Evolutionary conservation across 2,888 invertebrate genomes (phyloP).

Genomic region (Bembecia ichneumoniformis): DNA sequence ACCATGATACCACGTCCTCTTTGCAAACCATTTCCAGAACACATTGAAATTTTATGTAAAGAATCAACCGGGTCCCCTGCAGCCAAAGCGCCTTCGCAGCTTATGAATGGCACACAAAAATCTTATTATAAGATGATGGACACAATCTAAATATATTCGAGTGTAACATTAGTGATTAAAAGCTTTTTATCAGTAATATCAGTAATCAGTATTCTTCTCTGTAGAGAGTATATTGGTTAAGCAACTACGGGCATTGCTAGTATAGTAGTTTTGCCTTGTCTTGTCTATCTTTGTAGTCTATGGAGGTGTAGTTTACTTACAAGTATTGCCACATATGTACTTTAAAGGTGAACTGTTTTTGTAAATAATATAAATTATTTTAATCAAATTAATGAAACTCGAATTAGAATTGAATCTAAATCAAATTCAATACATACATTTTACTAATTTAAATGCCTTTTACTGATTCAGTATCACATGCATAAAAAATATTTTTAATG

Average conservation of each 20-base stretch:
- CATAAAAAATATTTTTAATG: too few relatives aligned
- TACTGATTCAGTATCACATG: too few relatives aligned
- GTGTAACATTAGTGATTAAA: slow-evolving; percentile 68
- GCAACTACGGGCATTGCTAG: slow-evolving; percentile 70
- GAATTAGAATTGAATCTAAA: too few relatives aligned
- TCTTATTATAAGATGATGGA: slow-evolving; percentile 45
- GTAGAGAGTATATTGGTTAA: slow-evolving; percentile 65
- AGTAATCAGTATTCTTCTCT: too few relatives aligned
- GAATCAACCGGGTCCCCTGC: slow-evolving; percentile 69
- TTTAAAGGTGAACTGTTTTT: too few relatives aligned
- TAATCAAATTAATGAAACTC: too few relatives aligned
- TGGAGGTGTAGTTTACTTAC: slow-evolving; percentile 16
- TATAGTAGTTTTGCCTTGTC: slow-evolving; percentile 63
- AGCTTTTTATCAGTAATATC: slow-evolving; percentile 58
- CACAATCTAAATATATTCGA: slow-evolving; percentile 54
- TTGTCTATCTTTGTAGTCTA: slow-evolving; percentile 29
- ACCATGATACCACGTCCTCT: slow-evolving; percentile 98
- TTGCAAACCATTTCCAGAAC: slow-evolving; percentile 96
- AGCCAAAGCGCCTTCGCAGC: slow-evolving; percentile 57
- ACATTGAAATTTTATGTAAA: slow-evolving; percentile 71
- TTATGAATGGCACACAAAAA: slow-evolving; percentile 57
- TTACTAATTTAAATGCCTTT: too few relatives aligned
- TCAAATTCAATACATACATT: too few relatives aligned
- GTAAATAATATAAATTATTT: too few relatives aligned
- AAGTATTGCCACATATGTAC: too few relatives aligned